A percentile compares a stretch with the other conserved stretches of the same genome.
Conservation (phyloP, 2,113 vertebrate genomes). For the Shinisaurus crocodilurus region DNA sequence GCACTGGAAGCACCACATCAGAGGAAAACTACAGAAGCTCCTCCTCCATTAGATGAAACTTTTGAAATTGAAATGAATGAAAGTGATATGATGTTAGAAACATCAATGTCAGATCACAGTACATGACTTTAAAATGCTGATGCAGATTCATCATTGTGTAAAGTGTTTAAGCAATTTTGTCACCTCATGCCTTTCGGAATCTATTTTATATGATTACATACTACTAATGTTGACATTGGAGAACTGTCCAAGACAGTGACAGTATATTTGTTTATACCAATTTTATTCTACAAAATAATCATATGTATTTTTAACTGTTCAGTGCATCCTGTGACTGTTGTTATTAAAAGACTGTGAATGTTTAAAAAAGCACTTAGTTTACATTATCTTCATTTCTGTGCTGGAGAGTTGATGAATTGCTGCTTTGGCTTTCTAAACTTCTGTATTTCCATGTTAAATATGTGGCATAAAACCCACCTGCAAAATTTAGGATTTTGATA, state of each 20-base stretch:
- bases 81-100: constrained; percentile 97
- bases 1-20: constrained; percentile 84
- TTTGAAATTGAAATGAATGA: constrained; percentile 98
- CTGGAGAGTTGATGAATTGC: constrained; percentile 15
- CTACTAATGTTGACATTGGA: constrained; percentile 42
- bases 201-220: constrained; percentile 64
- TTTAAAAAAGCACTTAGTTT: constrained; percentile 41
- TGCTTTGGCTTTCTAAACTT: constrained; percentile 46
- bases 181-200: constrained; percentile 57
- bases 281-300: constrained; percentile 58
- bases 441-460: constrained; percentile 34
- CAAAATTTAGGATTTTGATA: constrained; percentile 30
- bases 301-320: constrained; percentile 50
- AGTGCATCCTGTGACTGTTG: constrained; percentile 52
- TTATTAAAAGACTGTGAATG: constrained; percentile 53
- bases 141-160: constrained; percentile 44
- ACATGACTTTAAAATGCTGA: constrained; percentile 74
- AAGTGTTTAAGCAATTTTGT: constrained; percentile 62
- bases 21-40: constrained; percentile 87
- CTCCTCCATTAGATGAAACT: constrained; percentile 86
- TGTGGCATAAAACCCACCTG: constrained; percentile 29
- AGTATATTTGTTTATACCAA: constrained; percentile 44
- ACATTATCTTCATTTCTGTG: constrained; percentile 38
- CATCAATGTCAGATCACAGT: constrained; percentile 95
- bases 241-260: constrained; percentile 50